phyloP scores from a whole-genome alignment of 2,888 invertebrate genomes.

The Drosophila robusta region DNA sequence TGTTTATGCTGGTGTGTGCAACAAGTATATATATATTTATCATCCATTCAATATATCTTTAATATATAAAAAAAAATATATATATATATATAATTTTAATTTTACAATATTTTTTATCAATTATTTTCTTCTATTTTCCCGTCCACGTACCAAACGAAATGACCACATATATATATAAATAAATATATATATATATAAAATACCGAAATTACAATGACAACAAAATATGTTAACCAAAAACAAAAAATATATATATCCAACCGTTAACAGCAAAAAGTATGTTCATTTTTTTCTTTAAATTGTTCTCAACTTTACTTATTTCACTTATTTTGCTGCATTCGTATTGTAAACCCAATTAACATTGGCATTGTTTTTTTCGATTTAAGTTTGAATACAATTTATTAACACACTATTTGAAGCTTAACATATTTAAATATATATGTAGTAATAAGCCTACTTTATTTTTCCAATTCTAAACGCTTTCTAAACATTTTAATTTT shows the following conservation, averaged over 20 bases:
- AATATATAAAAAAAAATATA: constrained; percentile 26
- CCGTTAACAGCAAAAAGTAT: constrained; percentile 76
- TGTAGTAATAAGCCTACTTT: background rate
- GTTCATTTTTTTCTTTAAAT: constrained; percentile 53
- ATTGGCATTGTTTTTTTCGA: constrained; percentile 32
- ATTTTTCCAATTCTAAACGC: constrained; percentile 7
- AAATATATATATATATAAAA: constrained; percentile 18
- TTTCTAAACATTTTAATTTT: constrained; percentile 17
- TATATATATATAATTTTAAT: constrained; percentile 53
- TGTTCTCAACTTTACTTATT: constrained; percentile 28
- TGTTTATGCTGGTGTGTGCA: constrained; percentile 14
- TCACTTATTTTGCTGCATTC: constrained; percentile 27
- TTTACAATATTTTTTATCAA: constrained; percentile 66
- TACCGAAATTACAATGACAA: constrained; percentile 4
- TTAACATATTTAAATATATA: background rate
- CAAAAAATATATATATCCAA: constrained; percentile 31
- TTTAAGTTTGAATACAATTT: constrained; percentile 19
- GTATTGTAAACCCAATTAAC: constrained; percentile 41
- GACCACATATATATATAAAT: constrained; percentile 5
- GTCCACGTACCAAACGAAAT: constrained; percentile 59
- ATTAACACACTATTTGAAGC: constrained; percentile 26
- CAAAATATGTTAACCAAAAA: too few relatives aligned
- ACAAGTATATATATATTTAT: constrained; percentile 17
- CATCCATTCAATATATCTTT: constrained; percentile 21
- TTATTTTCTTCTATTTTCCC: constrained; percentile 72